Evolutionary conservation across 1,140 invertebrate genomes (phyloP).

Genomic region (Pantala flavescens): DNA sequence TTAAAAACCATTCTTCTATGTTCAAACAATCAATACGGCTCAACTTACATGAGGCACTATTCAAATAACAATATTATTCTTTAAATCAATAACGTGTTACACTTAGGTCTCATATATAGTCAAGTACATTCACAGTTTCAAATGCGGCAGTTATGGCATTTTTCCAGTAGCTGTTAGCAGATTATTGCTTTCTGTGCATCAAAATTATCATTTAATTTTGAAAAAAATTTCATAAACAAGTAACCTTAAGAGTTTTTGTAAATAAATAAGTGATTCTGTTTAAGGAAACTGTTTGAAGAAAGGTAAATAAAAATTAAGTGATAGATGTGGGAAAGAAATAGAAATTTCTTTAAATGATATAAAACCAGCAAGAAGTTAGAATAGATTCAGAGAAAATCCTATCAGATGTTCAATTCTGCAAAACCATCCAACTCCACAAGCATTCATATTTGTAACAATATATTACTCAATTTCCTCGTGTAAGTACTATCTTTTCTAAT

Average conservation of each 20-base stretch:
- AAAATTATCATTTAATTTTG: neutral
- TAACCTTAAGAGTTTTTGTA: neutral
- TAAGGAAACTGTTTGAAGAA: neutral
- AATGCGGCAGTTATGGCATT: neutral
- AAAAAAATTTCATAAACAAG: neutral
- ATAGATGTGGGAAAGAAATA: neutral
- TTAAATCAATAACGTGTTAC: neutral
- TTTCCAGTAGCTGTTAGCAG: neutral
- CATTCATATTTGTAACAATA: neutral
- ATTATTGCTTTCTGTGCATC: neutral
- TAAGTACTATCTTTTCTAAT: neutral
- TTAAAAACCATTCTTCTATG: neutral
- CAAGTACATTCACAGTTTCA: neutral
- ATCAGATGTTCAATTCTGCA: neutral
- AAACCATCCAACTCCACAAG: neutral
- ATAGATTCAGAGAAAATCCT: neutral
- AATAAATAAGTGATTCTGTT: neutral
- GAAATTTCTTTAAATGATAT: neutral
- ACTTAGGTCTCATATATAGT: neutral
- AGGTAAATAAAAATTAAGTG: neutral
- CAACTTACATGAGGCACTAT: neutral
- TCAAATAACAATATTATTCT: slow-evolving; percentile 5
- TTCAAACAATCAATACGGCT: neutral
- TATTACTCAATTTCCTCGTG: neutral
- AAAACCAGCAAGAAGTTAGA: neutral